These are phyloP conservation scores for Cariama cristata DNA, from an alignment of 2,113 vertebrate species.

Conservation along the genomic window DNA sequence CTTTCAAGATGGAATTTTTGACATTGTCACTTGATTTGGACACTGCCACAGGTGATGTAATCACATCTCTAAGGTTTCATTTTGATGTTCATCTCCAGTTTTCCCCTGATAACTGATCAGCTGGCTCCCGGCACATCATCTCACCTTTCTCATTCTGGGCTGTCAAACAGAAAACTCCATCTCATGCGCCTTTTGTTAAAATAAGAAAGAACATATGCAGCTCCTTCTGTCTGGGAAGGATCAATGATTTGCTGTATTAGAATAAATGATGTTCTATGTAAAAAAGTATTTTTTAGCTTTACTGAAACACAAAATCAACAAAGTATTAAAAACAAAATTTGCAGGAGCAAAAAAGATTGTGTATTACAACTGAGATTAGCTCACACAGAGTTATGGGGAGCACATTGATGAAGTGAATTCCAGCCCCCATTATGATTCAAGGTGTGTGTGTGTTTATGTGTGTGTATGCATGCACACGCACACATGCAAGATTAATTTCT, in stretches of 20 bases:
- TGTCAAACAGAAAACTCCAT: background rate
- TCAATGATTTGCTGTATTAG: background rate
- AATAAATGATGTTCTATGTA: background rate
- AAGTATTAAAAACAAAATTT: background rate
- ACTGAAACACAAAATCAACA: background rate
- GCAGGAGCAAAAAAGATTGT: background rate
- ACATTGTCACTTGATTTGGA: background rate
- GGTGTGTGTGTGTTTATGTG: too few relatives aligned
- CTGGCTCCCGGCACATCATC: background rate
- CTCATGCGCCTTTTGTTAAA: background rate
- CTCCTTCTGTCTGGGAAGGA: background rate
- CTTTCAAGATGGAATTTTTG: background rate
- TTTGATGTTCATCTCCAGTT: background rate
- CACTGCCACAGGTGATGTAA: background rate
- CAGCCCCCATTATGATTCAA: background rate
- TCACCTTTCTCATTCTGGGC: background rate
- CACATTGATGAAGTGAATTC: background rate
- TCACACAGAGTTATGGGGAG: background rate
- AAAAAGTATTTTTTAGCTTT: background rate
- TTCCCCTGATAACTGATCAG: background rate
- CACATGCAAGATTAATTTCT: conserved; percentile 34
- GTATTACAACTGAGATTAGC: background rate
- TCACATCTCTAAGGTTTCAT: background rate
- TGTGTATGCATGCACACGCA: background rate
- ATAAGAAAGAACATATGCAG: background rate